Evolutionary conservation across 2,888 invertebrate species (phyloP), one percentile per base, ranked within the genome.

Genomic region (Plagodis pulveraria): DNA sequence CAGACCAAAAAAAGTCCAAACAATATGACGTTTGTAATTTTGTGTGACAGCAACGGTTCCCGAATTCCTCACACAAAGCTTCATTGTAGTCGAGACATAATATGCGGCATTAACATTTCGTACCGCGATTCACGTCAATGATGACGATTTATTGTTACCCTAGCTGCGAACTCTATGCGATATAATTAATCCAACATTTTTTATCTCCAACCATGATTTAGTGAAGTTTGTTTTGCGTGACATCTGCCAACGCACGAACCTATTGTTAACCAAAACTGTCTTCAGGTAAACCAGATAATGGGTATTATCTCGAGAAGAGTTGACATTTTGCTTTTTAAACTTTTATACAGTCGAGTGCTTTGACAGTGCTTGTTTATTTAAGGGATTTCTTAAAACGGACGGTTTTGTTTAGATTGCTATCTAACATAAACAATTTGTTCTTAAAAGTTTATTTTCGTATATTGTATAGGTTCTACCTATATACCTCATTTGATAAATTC

Each of bases 181-280:
- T 83, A 82, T 85, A 84, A 86, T 83, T 84, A 83, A 83, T 84
- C 77, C 81, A 66, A 74, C 69, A 72, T 83, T 87, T 89, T 89
- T 88, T 87, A 80, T 78, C 72, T 77, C 69, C 70, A 60, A 71
- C 73, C 76, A 83, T 87, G 88, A 86, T 87, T 89, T 85, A 87
- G 83, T 84, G 77, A 86, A 90, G 89, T 90, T 91, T 91, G 84
- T 91, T 90, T 89, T 87, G 89, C 87, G 77, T 81, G 90, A 89
- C 92, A 91, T 91, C 91, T 91, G 92, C 87, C 84, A 82, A 58
- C 58, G 58, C 49, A 73, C 80, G 71, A 68, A 66, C 64, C 83
- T 71, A 85, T 91, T 91, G 90, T 90, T 80, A 76, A 69, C 70
- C 73, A 70, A 71, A 76, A 74, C 80, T 81, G 80, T 84, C 85